phyloP scores from a whole-genome alignment of 2,113 vertebrate genomes.

The Rhodinocichla rosea region DNA sequence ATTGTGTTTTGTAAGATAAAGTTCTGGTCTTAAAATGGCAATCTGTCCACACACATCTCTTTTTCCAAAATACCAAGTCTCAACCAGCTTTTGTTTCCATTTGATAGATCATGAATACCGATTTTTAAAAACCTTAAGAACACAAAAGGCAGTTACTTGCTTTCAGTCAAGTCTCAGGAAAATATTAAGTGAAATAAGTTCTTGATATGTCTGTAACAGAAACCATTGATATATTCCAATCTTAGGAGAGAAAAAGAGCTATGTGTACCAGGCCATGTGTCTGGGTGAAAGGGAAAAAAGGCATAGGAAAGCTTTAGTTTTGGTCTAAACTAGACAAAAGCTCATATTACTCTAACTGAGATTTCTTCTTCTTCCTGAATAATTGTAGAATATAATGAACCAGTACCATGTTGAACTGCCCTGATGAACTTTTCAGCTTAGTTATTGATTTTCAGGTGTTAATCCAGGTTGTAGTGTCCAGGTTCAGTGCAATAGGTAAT shows the following conservation, averaged over 20 bases:
- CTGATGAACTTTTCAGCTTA: neutral
- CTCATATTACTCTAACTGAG: too few relatives aligned
- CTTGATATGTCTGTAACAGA: neutral
- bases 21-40: neutral
- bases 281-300: neutral
- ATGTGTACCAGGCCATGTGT: rapidly evolving
- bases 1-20: neutral
- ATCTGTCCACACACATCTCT: neutral
- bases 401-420: neutral
- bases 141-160: neutral
- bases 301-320: neutral
- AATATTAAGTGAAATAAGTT: neutral
- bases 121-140: neutral
- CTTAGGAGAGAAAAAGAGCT: neutral
- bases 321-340: neutral
- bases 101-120: neutral
- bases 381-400: neutral
- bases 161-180: neutral
- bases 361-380: neutral
- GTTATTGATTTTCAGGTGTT: neutral
- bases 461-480: neutral
- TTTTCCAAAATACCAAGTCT: neutral
- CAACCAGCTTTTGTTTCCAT: neutral
- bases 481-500: neutral
- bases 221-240: neutral